Conservation (phyloP, 1,140 invertebrate species). For the Cardiocondyla obscurior region DNA sequence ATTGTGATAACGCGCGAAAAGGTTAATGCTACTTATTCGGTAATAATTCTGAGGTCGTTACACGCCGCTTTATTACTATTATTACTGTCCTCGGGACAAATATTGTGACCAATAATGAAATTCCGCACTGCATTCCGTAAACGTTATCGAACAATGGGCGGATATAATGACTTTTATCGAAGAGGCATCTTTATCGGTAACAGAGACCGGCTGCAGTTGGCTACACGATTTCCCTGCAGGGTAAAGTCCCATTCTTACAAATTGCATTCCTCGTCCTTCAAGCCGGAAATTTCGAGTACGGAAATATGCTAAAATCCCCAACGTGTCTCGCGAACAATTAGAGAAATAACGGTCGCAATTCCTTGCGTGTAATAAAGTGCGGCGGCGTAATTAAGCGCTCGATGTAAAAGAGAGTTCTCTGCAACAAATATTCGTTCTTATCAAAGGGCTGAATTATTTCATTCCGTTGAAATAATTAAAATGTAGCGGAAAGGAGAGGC, state of each 20-base stretch:
- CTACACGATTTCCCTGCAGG: neutral
- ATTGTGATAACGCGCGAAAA: conserved; percentile 35
- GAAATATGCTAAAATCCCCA: neutral
- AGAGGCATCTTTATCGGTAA: conserved; percentile 30
- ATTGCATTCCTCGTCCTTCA: conserved; percentile 1
- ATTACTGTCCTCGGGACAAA: conserved; percentile 34
- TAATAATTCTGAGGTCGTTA: conserved; percentile 43
- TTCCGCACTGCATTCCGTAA: conserved; percentile 50
- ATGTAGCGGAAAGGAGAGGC: neutral
- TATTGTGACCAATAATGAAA: conserved; percentile 55
- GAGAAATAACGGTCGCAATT: conserved; percentile 3
- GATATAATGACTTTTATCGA: conserved; percentile 54
- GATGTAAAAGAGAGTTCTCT: conserved; percentile 19
- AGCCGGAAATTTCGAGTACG: neutral
- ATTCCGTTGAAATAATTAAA: conserved; percentile 24
- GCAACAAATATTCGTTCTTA: conserved; percentile 16
- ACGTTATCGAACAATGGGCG: conserved; percentile 48
- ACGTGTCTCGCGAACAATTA: neutral
- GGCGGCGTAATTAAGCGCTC: neutral
- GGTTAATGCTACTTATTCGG: conserved; percentile 38
- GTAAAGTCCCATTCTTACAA: neutral
- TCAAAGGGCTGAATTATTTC: conserved; percentile 43
- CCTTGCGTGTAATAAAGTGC: conserved; percentile 3
- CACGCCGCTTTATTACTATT: conserved; percentile 27
- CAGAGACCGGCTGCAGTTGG: conserved; percentile 18